These are phyloP conservation scores for Gambusia affinis DNA, from an alignment of 2,113 vertebrate genomes.

Conservation along the genomic window DNA sequence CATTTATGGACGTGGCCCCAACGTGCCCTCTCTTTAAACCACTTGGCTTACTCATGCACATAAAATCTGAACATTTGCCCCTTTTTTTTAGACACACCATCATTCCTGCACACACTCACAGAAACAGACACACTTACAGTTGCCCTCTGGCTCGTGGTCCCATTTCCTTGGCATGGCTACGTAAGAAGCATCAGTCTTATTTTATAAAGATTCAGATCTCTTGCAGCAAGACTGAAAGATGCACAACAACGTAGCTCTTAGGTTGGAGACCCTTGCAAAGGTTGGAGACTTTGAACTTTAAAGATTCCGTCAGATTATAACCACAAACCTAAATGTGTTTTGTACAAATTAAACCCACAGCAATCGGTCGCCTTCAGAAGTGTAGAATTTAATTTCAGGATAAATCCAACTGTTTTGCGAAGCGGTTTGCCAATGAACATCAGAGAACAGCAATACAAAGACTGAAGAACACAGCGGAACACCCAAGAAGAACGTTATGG, in stretches of 20 bases:
- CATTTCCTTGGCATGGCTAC: not conserved
- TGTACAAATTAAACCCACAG: too few relatives aligned
- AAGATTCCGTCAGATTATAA: too few relatives aligned
- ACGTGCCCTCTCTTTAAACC: conserved; percentile 58
- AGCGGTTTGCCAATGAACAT: too few relatives aligned
- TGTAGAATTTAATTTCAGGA: too few relatives aligned
- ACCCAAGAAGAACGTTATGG: too few relatives aligned
- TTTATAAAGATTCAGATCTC: conserved; percentile 21
- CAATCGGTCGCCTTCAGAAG: too few relatives aligned
- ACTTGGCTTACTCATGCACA: conserved; percentile 43
- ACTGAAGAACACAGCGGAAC: too few relatives aligned
- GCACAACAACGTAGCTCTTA: conserved; percentile 1
- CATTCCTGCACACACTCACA: not conserved
- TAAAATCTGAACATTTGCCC: conserved; percentile 47
- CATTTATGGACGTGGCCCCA: conserved; percentile 63
- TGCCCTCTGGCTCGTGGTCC: conserved; percentile 30
- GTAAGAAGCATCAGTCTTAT: not conserved
- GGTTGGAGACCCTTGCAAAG: not conserved
- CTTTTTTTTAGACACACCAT: conserved; percentile 17
- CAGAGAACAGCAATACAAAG: too few relatives aligned
- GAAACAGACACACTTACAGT: conserved; percentile 24
- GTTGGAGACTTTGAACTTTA: not conserved
- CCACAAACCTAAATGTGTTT: too few relatives aligned
- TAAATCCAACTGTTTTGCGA: too few relatives aligned
- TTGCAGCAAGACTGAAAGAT: conserved; percentile 26